Evolutionary conservation across 2,113 vertebrate species (phyloP).

Genomic region (Acrocephalus kingi): DNA sequence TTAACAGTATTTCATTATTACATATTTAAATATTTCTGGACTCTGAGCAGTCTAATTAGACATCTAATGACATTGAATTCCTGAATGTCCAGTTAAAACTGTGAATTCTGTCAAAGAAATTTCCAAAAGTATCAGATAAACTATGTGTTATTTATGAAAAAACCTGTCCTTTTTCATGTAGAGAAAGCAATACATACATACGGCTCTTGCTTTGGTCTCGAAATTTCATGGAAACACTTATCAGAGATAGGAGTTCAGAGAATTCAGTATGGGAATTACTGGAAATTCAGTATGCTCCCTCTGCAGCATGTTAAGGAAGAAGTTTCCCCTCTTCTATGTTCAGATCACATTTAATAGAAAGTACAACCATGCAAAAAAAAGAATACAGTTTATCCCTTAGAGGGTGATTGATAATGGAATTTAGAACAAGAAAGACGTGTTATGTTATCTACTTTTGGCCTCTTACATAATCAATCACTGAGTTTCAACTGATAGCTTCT

Average conservation of each 20-base stretch:
- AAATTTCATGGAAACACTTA: neutral
- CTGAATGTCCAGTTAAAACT: neutral
- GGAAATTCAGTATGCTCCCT: neutral
- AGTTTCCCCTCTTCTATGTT: neutral
- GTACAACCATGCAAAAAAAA: neutral
- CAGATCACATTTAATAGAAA: neutral
- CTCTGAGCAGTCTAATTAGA: neutral
- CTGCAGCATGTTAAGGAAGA: neutral
- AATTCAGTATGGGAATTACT: neutral
- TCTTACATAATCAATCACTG: neutral
- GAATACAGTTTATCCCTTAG: neutral
- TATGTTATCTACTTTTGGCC: neutral
- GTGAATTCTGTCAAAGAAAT: neutral
- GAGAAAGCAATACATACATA: neutral
- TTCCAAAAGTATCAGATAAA: neutral
- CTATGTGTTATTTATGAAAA: neutral
- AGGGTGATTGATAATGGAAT: neutral
- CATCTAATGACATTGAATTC: neutral
- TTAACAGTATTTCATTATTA: neutral
- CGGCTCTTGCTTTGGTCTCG: neutral
- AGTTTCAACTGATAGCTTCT: neutral
- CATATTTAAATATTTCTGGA: neutral
- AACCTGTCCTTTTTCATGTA: neutral
- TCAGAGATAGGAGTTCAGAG: neutral
- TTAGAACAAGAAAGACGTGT: neutral